Evolutionary conservation across 2,797 vertebrate species (phyloP).

Genomic region (Emys orbicularis): DNA sequence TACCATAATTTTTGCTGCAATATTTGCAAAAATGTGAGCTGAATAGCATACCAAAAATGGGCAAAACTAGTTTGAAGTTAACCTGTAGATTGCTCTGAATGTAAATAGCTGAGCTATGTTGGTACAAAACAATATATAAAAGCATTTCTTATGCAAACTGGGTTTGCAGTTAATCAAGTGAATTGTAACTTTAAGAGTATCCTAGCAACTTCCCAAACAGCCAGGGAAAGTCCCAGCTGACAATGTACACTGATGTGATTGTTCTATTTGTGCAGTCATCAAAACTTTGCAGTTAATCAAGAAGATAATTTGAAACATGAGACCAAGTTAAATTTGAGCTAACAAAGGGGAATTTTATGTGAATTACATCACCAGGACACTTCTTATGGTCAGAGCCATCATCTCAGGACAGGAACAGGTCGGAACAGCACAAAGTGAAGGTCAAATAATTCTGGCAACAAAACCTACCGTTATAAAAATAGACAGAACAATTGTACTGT

Average conservation of each 20-base stretch:
- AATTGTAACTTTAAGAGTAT: slow-evolving; percentile 78
- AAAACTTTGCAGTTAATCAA: slow-evolving; percentile 79
- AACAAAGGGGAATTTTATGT: slow-evolving; percentile 58
- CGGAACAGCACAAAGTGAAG: background rate
- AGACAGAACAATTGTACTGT: background rate
- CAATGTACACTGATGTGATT: slow-evolving; percentile 69
- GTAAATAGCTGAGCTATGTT: slow-evolving; percentile 44
- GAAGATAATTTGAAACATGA: slow-evolving; percentile 71
- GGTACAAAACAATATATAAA: slow-evolving; percentile 61
- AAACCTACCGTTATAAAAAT: background rate
- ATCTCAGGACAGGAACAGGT: background rate
- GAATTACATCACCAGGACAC: background rate
- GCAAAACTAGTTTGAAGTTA: background rate
- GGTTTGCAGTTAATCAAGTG: slow-evolving; percentile 77
- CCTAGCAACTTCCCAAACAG: slow-evolving; percentile 81
- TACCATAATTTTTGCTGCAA: background rate
- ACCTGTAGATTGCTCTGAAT: slow-evolving; percentile 55
- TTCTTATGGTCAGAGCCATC: slow-evolving; percentile 7
- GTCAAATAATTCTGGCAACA: background rate
- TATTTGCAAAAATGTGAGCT: background rate
- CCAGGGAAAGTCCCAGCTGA: slow-evolving; percentile 66
- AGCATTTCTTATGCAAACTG: slow-evolving; percentile 71
- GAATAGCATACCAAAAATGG: background rate
- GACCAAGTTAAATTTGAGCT: slow-evolving; percentile 55
- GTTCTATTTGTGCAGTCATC: slow-evolving; percentile 73